Conservation (phyloP, 2,797 vertebrate genomes). For the Podarcis lilfordi region DNA sequence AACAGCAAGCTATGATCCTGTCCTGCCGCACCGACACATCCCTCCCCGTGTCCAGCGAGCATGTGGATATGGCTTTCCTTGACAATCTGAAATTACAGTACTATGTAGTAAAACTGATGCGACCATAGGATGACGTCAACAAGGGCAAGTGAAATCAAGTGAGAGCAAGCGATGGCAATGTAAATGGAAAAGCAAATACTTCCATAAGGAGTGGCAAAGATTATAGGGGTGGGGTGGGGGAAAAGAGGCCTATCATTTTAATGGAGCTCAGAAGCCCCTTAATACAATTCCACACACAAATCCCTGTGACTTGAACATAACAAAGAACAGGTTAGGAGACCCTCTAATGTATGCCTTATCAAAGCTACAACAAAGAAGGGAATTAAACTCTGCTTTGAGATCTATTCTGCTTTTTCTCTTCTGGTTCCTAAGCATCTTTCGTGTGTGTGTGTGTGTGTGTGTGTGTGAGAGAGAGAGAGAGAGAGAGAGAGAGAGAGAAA, state of each 20-base stretch:
- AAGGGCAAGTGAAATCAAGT: not conserved
- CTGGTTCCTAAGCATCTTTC: constrained; percentile 42
- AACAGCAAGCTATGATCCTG: not conserved
- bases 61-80: not conserved
- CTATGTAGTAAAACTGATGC: not conserved
- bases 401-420: constrained; percentile 33
- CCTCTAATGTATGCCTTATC: constrained; percentile 34
- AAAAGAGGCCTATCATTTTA: not conserved
- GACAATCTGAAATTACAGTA: not conserved
- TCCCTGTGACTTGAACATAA: not conserved
- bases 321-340: not conserved
- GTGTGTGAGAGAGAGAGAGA: no score
- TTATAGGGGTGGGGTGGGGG: not conserved
- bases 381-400: constrained; percentile 53
- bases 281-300: not conserved
- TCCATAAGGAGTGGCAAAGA: not conserved
- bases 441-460: not conserved
- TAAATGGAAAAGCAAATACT: not conserved
- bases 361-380: constrained; percentile 53
- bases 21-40: not conserved
- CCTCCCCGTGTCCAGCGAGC: not conserved
- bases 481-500: no score
- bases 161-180: not conserved
- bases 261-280: not conserved
- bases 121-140: not conserved